A percentile compares a stretch with the other conserved stretches of the same genome.
These are phyloP conservation scores for Rachycentron canadum DNA, from an alignment of 2,797 vertebrate species.

Conservation along the genomic window DNA sequence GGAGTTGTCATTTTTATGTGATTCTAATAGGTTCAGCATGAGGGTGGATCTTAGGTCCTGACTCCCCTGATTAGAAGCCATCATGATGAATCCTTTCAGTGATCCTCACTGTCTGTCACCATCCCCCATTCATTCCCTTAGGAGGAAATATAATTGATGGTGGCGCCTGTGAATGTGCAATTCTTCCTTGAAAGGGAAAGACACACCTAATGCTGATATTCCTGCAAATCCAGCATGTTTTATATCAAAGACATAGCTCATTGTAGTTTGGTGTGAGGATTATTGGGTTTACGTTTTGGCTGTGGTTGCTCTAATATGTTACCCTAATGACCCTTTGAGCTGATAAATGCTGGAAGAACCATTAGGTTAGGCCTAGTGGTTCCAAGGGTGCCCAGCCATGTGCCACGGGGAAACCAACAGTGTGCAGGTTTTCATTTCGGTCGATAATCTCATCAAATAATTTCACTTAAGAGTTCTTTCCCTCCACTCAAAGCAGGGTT, in stretches of 20 bases:
- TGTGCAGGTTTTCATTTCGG: conserved; percentile 21
- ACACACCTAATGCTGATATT: neutral
- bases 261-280: conserved; percentile 5
- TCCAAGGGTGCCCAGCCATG: neutral
- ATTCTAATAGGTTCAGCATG: conserved; percentile 56
- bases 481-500: conserved; percentile 36
- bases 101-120: conserved; percentile 57
- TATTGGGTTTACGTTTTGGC: neutral
- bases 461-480: conserved; percentile 23
- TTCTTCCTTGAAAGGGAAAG: neutral
- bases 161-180: conserved; percentile 9
- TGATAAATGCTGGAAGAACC: conserved; percentile 26
- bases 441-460: conserved; percentile 44
- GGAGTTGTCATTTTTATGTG: conserved; percentile 65
- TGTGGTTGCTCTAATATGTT: conserved; percentile 14
- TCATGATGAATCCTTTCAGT: conserved; percentile 52
- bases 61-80: conserved; percentile 43
- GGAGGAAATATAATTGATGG: conserved; percentile 31
- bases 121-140: conserved; percentile 42
- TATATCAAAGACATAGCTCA: neutral
- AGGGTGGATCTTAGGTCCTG: conserved; percentile 56
- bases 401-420: neutral
- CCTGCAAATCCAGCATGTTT: neutral
- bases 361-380: conserved; percentile 19
- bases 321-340: conserved; percentile 32